Base-by-base conservation (phyloP, 64 coral and sea anemone genomes). In the Stichodactyla helianthus region DNA sequence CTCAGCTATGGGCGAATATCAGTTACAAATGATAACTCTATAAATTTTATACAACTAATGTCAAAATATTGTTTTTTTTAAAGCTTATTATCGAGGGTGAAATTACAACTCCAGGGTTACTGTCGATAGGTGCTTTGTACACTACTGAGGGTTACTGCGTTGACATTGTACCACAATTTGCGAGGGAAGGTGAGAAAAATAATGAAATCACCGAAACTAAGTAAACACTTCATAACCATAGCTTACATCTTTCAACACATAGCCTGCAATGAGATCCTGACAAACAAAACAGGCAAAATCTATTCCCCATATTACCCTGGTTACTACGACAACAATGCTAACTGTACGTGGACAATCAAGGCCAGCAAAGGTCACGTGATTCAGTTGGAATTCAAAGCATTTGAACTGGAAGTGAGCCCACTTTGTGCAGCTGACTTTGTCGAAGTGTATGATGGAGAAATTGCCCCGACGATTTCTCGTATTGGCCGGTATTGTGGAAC, bases 251-350 rank as follows among this genome's bases (percentile, higher is more conserved):
- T 50, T 22, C 18, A n/a, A 12, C 14, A 60, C n/a, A 50, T 31
- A 92, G 91, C 87, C 19, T 92, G 91, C 68, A 77, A 57, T 31
- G 62, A 88, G 60, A 70, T 50, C 10, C n/a, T 92, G 22, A 84
- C 23, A 10, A 76, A 28, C 31, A 58, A 35, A 20, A 50, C 55
- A 13, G 91, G 91, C 53, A 83, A 58, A 9, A 92, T 92, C 14
- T 31, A 71, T 17, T 92, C 91, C 10, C 91, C 91, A 0, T 84
- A 60, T 61, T 71, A 92, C 79, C 91, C 91, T 6, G 86, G 85
- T 59, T 92, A 88, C 54, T 84, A 92, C 54, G 51, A 19, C 54
- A 92, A 92, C 55, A 79, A 88, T n/a, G 22, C 55, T 19, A 57
- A 55, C 62, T 92, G 91, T 53, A 58, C 53, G 13, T 92, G 86